Conservation (phyloP, 1,140 invertebrate species). For the Carposina sasakii region DNA sequence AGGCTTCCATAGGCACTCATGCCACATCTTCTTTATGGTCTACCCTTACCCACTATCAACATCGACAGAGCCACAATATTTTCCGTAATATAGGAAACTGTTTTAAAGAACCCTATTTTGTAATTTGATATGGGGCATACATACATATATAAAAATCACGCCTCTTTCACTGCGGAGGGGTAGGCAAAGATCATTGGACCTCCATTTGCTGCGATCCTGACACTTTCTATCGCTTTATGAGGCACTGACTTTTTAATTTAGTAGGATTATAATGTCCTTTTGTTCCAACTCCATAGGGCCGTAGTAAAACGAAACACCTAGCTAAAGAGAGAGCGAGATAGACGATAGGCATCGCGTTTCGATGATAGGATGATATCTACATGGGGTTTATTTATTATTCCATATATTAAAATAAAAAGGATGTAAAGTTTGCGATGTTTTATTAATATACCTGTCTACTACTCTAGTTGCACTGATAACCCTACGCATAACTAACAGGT, state of each 20-base stretch:
- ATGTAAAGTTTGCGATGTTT: conserved; percentile 59
- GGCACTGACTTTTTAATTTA: background rate
- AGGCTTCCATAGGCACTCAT: too few species aligned
- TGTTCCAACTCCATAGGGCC: too few species aligned
- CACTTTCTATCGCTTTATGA: background rate
- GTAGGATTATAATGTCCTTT: too few species aligned
- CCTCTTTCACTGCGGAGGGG: background rate
- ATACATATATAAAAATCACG: background rate
- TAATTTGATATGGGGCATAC: too few species aligned
- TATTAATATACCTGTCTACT: too few species aligned
- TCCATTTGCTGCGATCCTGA: background rate
- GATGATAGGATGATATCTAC: conserved; percentile 59
- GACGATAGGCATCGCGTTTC: conserved; percentile 49
- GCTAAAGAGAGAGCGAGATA: conserved; percentile 45
- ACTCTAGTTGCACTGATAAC: too few species aligned
- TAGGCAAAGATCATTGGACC: background rate
- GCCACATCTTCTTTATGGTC: too few species aligned
- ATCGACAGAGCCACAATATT: too few species aligned
- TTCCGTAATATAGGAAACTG: too few species aligned
- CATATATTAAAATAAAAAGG: conserved; percentile 63
- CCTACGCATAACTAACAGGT: too few species aligned
- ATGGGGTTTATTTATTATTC: conserved; percentile 65
- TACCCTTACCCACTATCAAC: too few species aligned
- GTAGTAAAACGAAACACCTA: conserved; percentile 14
- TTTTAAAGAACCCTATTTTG: too few species aligned